These are phyloP conservation scores for Napeogenes sylphis DNA, from an alignment of 2,888 invertebrate species.

Conservation along the genomic window DNA sequence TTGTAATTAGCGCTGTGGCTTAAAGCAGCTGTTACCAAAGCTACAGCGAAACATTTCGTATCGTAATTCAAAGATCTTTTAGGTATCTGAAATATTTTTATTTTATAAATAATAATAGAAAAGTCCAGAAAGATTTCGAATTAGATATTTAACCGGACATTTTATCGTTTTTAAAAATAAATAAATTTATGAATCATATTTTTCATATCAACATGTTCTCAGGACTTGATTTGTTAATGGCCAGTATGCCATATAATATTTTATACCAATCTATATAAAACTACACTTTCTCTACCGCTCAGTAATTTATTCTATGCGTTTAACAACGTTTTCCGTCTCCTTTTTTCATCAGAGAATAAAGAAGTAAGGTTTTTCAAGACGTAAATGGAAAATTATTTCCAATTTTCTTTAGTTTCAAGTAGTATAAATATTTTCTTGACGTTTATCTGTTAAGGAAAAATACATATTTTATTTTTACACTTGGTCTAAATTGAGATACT, in stretches of 20 bases:
- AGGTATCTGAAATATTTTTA: too few relatives aligned
- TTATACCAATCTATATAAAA: too few relatives aligned
- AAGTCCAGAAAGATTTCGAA: too few relatives aligned
- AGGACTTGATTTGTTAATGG: too few relatives aligned
- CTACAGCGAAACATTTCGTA: background rate
- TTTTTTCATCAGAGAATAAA: background rate
- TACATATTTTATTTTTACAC: background rate
- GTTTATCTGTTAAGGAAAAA: background rate
- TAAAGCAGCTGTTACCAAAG: constrained; percentile 4
- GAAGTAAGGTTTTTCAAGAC: background rate
- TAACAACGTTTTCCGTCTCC: background rate
- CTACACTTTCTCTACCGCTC: background rate
- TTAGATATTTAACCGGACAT: too few relatives aligned
- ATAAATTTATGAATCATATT: too few relatives aligned
- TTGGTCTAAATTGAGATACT: constrained; percentile 1
- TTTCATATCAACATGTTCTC: too few relatives aligned
- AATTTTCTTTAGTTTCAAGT: background rate
- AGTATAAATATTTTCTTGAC: background rate
- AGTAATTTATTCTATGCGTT: constrained; percentile 4
- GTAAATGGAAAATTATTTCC: background rate
- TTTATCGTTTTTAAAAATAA: too few relatives aligned
- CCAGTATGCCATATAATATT: too few relatives aligned
- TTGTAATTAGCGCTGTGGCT: background rate
- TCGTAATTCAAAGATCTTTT: background rate
- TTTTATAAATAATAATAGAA: too few relatives aligned